phyloP scores from a whole-genome alignment of 1,140 invertebrate species.

The Uloborus diversus region DNA sequence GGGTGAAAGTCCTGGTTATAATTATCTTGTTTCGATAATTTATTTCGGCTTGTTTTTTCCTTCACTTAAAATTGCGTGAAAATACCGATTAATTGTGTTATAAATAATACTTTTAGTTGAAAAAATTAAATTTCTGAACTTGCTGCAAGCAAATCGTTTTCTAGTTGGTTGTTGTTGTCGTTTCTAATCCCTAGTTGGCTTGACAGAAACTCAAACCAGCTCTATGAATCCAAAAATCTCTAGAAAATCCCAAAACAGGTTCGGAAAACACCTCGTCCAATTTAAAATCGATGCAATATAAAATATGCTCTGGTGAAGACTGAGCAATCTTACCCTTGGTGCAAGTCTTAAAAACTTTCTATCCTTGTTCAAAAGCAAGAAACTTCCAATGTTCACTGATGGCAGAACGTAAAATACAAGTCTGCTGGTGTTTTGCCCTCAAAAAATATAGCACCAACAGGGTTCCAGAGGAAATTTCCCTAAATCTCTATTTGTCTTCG shows the following conservation, averaged over 20 bases:
- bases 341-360: neutral
- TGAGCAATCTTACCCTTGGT: neutral
- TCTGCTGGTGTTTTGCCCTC: neutral
- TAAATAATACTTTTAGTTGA: too few relatives aligned
- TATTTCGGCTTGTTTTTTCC: too few relatives aligned
- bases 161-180: neutral
- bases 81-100: too few relatives aligned
- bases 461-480: too few relatives aligned
- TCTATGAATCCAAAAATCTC: neutral
- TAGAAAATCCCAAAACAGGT: neutral
- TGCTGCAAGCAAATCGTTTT: too few relatives aligned
- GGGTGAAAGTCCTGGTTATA: too few relatives aligned
- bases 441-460: neutral
- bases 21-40: too few relatives aligned
- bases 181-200: neutral
- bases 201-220: neutral
- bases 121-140: too few relatives aligned
- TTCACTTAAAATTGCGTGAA: too few relatives aligned
- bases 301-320: neutral
- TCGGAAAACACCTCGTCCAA: constrained; percentile 1
- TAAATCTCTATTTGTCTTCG: too few relatives aligned
- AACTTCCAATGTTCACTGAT: neutral
- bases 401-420: neutral
- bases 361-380: neutral
- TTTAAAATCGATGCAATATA: neutral